Conservation (phyloP, 2,888 invertebrate genomes). For the Lepas anatifera region DNA sequence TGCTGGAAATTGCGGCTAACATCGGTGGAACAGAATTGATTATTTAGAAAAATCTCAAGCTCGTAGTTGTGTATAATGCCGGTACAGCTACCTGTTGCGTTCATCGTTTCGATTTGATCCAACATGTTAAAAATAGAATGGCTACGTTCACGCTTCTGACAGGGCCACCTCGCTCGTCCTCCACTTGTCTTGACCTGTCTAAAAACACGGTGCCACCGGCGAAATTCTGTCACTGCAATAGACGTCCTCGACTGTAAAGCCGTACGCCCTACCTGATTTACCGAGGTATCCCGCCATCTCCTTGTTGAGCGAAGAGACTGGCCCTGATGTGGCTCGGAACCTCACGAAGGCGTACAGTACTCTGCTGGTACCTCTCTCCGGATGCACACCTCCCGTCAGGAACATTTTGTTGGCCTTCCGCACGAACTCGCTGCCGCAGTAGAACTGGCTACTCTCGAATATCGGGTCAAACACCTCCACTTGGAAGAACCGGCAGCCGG, state of each 20-base stretch:
- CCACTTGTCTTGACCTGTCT: too few relatives aligned
- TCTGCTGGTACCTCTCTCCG: background rate
- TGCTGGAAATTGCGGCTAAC: too few relatives aligned
- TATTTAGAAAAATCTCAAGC: too few relatives aligned
- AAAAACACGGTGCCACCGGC: background rate
- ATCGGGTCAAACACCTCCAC: conserved; percentile 7
- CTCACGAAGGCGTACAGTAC: background rate
- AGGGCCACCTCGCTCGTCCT: too few relatives aligned
- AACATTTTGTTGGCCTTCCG: background rate
- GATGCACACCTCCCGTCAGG: background rate
- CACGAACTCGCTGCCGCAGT: background rate
- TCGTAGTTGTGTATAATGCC: too few relatives aligned
- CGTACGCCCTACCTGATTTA: background rate
- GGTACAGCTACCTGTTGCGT: too few relatives aligned
- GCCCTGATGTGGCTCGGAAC: background rate
- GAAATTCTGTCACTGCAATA: background rate
- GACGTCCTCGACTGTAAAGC: background rate
- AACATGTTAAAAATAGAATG: too few relatives aligned
- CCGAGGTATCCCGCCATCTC: background rate
- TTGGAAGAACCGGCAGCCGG: conserved; percentile 2
- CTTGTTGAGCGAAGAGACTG: background rate
- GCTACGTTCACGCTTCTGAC: too few relatives aligned
- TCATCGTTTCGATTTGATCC: too few relatives aligned
- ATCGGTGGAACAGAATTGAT: too few relatives aligned
- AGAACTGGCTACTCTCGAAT: background rate